These are phyloP conservation scores for Lacerta viridis DNA, from an alignment of 2,797 vertebrate species.

Conservation along the genomic window DNA sequence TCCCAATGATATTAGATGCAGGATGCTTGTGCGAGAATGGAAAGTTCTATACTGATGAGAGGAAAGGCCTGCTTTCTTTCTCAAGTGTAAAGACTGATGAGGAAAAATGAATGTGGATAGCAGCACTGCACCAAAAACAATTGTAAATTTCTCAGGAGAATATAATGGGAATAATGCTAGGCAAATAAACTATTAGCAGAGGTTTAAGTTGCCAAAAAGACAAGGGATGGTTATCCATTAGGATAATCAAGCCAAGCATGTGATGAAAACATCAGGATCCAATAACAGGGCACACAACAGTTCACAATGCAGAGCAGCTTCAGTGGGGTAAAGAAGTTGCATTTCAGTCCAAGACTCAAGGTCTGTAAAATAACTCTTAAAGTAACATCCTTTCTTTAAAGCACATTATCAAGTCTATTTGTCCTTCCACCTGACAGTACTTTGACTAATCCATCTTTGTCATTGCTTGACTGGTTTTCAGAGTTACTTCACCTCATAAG, in stretches of 20 bases:
- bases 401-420: too few species aligned
- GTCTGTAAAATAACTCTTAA: constrained; percentile 19
- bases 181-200: neutral
- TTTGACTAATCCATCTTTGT: too few species aligned
- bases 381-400: neutral
- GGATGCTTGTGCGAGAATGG: neutral
- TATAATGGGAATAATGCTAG: constrained; percentile 10
- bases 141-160: neutral
- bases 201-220: constrained; percentile 8
- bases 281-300: neutral
- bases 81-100: neutral
- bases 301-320: neutral
- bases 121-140: neutral
- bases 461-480: too few species aligned
- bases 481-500: too few species aligned
- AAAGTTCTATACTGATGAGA: neutral
- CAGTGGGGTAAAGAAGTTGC: constrained; percentile 8
- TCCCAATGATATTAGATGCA: accelerated
- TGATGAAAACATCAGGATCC: constrained; percentile 20
- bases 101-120: neutral
- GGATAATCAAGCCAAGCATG: constrained; percentile 8
- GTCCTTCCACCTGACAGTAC: too few species aligned
- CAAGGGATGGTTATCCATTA: neutral
- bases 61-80: neutral
- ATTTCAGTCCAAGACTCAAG: neutral